A percentile compares a stretch with the other conserved stretches of the same genome.
These are phyloP conservation scores for Melanotus villosus DNA, from an alignment of 2,888 invertebrate genomes.

Conservation along the genomic window DNA sequence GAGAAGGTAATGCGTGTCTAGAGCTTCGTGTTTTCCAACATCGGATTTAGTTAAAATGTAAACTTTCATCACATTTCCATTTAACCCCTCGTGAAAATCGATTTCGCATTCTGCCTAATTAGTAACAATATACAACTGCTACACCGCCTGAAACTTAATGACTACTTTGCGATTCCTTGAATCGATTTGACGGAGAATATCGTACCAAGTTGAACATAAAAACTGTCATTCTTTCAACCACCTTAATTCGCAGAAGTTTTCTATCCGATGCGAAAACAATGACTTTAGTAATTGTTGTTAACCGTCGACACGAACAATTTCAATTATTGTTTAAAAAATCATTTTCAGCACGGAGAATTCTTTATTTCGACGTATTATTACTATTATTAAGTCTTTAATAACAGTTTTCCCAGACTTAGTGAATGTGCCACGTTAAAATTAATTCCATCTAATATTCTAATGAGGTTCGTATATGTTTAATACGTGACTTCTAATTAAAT, in stretches of 20 bases:
- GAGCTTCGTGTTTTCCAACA: slow-evolving; percentile 26
- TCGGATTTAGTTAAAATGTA: slow-evolving; percentile 33
- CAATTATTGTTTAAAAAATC: neutral
- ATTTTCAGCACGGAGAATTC: no score
- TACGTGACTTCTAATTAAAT: no score
- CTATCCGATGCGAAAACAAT: slow-evolving; percentile 25
- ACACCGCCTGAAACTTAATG: slow-evolving; percentile 56
- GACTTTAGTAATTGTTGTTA: neutral
- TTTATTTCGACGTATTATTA: no score
- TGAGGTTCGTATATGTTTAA: no score
- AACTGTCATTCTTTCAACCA: slow-evolving; percentile 52
- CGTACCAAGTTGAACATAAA: slow-evolving; percentile 47
- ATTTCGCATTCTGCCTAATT: slow-evolving; percentile 53
- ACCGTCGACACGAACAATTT: neutral
- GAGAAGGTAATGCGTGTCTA: slow-evolving; percentile 21
- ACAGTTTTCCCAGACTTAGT: no score
- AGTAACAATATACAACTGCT: slow-evolving; percentile 55
- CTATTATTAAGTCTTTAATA: no score
- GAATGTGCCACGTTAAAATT: no score
- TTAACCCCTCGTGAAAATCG: slow-evolving; percentile 47
- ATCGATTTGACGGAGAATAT: slow-evolving; percentile 57
- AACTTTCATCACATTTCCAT: slow-evolving; percentile 42
- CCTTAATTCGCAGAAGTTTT: slow-evolving; percentile 51
- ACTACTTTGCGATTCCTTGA: slow-evolving; percentile 56
- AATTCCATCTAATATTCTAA: no score